Evolutionary conservation across 2,888 invertebrate species (phyloP), one percentile per base, ranked within the genome.

Genomic region (Trissolcus brochymenae): DNA sequence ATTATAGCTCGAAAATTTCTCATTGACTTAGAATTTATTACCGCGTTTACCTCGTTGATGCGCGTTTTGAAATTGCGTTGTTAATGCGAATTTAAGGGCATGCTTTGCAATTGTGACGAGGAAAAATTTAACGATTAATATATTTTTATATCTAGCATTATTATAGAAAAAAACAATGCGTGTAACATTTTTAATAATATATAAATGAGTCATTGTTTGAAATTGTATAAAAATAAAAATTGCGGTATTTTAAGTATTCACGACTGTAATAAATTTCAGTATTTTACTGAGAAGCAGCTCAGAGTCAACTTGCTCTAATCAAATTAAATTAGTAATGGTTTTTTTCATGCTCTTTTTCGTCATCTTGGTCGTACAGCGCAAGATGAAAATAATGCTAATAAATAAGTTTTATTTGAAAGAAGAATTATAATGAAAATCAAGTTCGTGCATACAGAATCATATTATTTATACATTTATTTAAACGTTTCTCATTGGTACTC

Each of bases 351-450:
- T 9, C 9, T 54, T 49, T 65, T 56, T 68, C 14, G 46, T 40
- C n/a, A 54, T 65, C 43, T 57, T 82, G 74, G 75, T 59, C 68
- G 35, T 11, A 59, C 50, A 70, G 46, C 14, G 56, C 80, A 82
- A 83, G 81, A 83, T 81, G 57, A 71, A 72, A 61, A 79, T 57
- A 29, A 55, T 55, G 61, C 51, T 66, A 56, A 66, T 61, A 4
- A 49, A 60, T 60, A 72, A 71, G 46, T 7, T 35, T 56, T 56
- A 57, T 43, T 35, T 56, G 17, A 19, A 41, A 51, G 13, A n/a
- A 35, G 25, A 57, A 62, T 56, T 46, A 35, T 35, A 16, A 16
- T 46, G 46, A 59, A 50, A 64, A 57, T 7, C 49, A 67, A 64
- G 46, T 43, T 71, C 57, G 25, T 53, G 67, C 29, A 59, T 55